Percentiles rank a stretch among this genome's conserved stretches.
These are phyloP conservation scores for Alectura lathami DNA, from an alignment of 2,113 vertebrate genomes.

Conservation along the genomic window DNA sequence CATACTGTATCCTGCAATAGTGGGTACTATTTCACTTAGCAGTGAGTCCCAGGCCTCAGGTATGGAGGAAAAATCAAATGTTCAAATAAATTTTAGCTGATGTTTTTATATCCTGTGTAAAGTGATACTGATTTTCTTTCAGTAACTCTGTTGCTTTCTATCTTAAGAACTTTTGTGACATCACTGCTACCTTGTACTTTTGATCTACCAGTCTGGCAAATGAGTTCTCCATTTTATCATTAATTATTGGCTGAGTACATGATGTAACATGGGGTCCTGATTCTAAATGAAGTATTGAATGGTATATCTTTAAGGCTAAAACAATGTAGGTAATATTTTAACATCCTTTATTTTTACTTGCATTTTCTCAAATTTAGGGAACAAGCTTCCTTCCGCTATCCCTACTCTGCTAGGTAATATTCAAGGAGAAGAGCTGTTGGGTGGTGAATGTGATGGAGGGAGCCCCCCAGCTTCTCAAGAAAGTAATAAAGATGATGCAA, in stretches of 20 bases:
- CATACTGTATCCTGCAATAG: constrained; percentile 95
- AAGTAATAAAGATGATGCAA: constrained; percentile 83
- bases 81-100: background rate
- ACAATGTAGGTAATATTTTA: background rate
- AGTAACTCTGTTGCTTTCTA: background rate
- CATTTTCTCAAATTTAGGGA: constrained; percentile 74
- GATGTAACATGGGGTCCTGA: background rate
- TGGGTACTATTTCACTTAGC: constrained; percentile 94
- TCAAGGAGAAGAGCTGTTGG: constrained; percentile 88
- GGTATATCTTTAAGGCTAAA: background rate
- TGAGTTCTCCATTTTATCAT: background rate
- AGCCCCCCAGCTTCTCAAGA: constrained; percentile 86
- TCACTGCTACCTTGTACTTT: background rate
- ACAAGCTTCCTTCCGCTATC: constrained; percentile 89
- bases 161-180: background rate
- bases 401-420: constrained; percentile 94
- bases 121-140: background rate
- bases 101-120: background rate
- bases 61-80: constrained; percentile 22
- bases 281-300: background rate
- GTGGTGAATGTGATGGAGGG: constrained; percentile 83
- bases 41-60: constrained; percentile 93
- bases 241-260: fast-evolving
- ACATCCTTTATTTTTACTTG: background rate
- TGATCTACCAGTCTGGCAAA: background rate